Conservation (phyloP, 2,113 vertebrate genomes). For the Chaenogobius annularis region DNA sequence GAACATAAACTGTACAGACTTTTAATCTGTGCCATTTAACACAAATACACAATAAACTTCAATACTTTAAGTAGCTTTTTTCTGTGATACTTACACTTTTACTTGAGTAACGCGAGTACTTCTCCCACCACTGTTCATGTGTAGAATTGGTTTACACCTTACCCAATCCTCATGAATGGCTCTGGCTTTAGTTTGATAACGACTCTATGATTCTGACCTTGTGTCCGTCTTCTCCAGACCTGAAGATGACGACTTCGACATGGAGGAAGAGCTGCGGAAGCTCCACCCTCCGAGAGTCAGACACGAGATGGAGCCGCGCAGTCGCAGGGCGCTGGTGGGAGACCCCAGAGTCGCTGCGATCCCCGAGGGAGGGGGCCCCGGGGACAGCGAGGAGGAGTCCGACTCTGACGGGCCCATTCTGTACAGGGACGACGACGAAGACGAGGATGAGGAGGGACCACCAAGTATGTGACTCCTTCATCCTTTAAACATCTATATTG, state of each 20-base stretch:
- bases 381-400: conserved; percentile 79
- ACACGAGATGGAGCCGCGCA: conserved; percentile 63
- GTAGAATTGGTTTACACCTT: too few relatives aligned
- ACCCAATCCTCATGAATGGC: too few relatives aligned
- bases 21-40: too few relatives aligned
- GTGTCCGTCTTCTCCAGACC: conserved; percentile 72
- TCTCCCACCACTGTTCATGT: too few relatives aligned
- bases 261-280: conserved; percentile 82
- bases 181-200: not conserved
- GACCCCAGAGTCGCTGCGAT: conserved; percentile 79
- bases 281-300: conserved; percentile 47
- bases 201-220: not conserved
- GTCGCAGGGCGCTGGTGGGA: conserved; percentile 71
- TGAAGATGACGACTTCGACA: conserved; percentile 90
- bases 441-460: conserved; percentile 81
- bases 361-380: conserved; percentile 69
- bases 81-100: too few relatives aligned
- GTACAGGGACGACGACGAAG: conserved; percentile 80
- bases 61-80: too few relatives aligned
- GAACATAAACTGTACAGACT: too few relatives aligned
- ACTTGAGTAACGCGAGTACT: too few relatives aligned
- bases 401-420: conserved; percentile 91
- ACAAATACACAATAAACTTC: too few relatives aligned
- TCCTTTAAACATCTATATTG: too few relatives aligned
- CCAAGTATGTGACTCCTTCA: conserved; percentile 49